Evolutionary conservation across 2,797 vertebrate genomes (phyloP), one percentile per base, ranked within the genome.

Genomic region (Australoheros facetus): DNA sequence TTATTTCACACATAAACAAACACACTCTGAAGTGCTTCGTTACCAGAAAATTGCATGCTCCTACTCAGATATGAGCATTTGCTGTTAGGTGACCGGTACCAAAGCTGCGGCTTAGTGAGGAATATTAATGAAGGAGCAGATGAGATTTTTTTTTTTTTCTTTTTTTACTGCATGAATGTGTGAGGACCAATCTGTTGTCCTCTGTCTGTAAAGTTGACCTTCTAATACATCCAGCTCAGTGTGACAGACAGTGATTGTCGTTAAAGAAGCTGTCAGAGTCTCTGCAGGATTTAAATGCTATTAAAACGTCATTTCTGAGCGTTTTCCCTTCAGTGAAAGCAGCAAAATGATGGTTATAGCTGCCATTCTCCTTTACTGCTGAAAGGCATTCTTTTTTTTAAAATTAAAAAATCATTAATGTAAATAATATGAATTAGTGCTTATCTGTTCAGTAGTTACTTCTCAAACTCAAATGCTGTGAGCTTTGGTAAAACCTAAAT

Each of bases 31-130:
- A 86, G 78, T 78, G 66, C 73, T 80, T 55, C 3, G 2, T 53
- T 72, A 23, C 5, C 23, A 48, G 53, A 75, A 55, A 79, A 80
- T 59, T 62, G n/a, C 57, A 28, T 1, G 42, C 79, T 77, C 77
- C 73, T 48, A 54, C 77, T 87, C 80, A 58, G 45, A 83, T 66
- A 84, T 17, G 28, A 72, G 54, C 69, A 42, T 64, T 62, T 80
- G 73, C 56, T 1, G 16, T 48, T 75, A 58, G 19, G 37, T 82
- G 78, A 83, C 81, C 64, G 76, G 32, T 62, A 30, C 51, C 16
- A 19, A 78, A 70, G 77, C 60, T 7, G 19, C 16, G 14, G 75
- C 54, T 76, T 28, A 5, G 48, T 14, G 64, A 75, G 51, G 32
- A 71, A 77, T 80, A 34, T 71, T 76, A 23, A 69, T 77, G 70